Conservation (phyloP, 2,888 invertebrate species). For the Folsomia manolachei region DNA sequence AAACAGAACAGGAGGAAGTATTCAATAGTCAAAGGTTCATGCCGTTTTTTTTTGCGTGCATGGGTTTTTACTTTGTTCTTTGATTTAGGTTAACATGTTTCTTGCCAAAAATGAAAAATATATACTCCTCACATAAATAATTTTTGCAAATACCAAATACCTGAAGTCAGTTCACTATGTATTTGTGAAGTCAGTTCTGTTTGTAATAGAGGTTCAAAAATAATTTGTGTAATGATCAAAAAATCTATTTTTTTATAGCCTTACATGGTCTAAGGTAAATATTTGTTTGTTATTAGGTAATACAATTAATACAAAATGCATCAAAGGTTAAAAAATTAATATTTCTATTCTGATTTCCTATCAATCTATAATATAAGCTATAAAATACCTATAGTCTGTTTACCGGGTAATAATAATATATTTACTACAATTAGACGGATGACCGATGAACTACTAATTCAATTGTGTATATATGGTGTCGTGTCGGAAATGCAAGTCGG, state of each 20-base stretch:
- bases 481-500: not conserved
- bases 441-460: not conserved
- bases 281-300: not conserved
- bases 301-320: not conserved
- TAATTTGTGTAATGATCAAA: constrained; percentile 26
- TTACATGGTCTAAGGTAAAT: constrained; percentile 12
- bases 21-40: not conserved
- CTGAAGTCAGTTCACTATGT: constrained; percentile 25
- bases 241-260: constrained; percentile 27
- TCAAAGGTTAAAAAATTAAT: not conserved
- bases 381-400: not conserved
- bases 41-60: not conserved
- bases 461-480: too few relatives aligned
- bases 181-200: constrained; percentile 17
- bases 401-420: not conserved
- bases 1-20: not conserved
- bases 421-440: not conserved
- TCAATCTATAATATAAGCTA: too few relatives aligned
- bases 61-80: not conserved
- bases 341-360: too few relatives aligned
- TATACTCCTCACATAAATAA: constrained; percentile 39
- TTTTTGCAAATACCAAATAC: constrained; percentile 24
- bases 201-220: constrained; percentile 40
- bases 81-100: not conserved
- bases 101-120: constrained; percentile 45